Evolutionary conservation across 2,888 invertebrate genomes (phyloP), one percentile per base, ranked within the genome.

Genomic region (Caenorhabditis zanzibari): DNA sequence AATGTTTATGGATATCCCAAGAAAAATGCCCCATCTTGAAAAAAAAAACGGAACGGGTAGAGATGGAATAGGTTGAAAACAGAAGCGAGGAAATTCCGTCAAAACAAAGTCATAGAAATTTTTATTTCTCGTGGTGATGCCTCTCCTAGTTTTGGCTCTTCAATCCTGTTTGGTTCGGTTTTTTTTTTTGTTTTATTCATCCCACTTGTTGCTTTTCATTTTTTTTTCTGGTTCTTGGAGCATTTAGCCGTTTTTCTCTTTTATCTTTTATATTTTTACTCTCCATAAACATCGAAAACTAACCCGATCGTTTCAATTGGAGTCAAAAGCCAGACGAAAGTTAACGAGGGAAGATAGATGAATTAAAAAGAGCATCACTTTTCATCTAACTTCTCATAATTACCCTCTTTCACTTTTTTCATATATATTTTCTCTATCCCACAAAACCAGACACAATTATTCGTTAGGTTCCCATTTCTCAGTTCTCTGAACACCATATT

Each of bases 91-190:
- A 44, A 63, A 71, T 71, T 79, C 54, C 38, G 71, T 61, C 79
- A 79, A 79, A 79, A 79, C 79, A 79, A 79, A 79, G 79, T 71
- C 79, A 79, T 79, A 79, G 71, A 79, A 79, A 79, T 79, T 79
- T 76, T 79, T 71, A 71, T 71, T 79, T 71, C 79, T 79, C 69
- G 71, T 77, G 49, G 77, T 77, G 77, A 77, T 77, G 77, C 69
- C 38, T 54, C 16, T 14, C 19, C 63, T 64, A 64, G 71, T 71
- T 64, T 24, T 56, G 71, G 64, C 59, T 71, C n/a, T n/a, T n/a
- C 64, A 71, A 79, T 71, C 79, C 63, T 64, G 64, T 71, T 79
- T 76, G 68, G 76, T 76, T 66, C 66, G n/a, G n/a, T n/a, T n/a
- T n/a, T n/a, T n/a, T n/a, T n/a, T n/a, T n/a, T n/a, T n/a, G n/a